Conservation (phyloP, 2,888 invertebrate genomes). For the Melinaea marsaeus region DNA sequence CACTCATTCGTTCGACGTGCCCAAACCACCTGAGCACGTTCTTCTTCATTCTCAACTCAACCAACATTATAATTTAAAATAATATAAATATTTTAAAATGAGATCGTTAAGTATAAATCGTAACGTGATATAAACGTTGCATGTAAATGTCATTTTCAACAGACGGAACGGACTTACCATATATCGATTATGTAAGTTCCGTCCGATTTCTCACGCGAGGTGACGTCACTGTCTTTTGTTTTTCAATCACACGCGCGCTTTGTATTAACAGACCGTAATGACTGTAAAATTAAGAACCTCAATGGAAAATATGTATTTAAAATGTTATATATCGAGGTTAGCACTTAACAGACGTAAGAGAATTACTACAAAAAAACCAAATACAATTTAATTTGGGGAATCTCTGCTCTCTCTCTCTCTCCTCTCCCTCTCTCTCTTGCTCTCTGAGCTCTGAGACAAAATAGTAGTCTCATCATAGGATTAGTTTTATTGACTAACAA, state of each 20-base stretch:
- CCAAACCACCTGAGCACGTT: too few relatives aligned
- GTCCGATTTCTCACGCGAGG: constrained; percentile 18
- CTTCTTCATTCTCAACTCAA: too few relatives aligned
- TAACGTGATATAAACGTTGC: neutral
- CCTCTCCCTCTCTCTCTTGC: too few relatives aligned
- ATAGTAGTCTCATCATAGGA: too few relatives aligned
- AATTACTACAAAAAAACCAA: too few relatives aligned
- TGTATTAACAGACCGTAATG: neutral
- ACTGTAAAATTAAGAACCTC: neutral
- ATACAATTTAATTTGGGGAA: too few relatives aligned
- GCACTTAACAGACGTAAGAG: too few relatives aligned
- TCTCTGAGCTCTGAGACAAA: too few relatives aligned
- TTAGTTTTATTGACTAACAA: too few relatives aligned
- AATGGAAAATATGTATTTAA: neutral
- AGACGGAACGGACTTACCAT: constrained; percentile 11
- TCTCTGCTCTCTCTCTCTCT: too few relatives aligned
- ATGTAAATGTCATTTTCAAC: neutral
- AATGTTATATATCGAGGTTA: neutral
- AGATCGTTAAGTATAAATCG: neutral
- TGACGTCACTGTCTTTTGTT: constrained; percentile 21
- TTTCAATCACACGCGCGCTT: neutral
- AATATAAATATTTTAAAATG: neutral
- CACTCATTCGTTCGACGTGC: too few relatives aligned
- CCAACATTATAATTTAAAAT: too few relatives aligned
- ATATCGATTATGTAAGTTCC: constrained; percentile 20